Percentiles rank a stretch among this genome's conserved stretches.
These are phyloP conservation scores for Chaenocephalus aceratus DNA, from an alignment of 2,113 vertebrate species.

Conservation along the genomic window DNA sequence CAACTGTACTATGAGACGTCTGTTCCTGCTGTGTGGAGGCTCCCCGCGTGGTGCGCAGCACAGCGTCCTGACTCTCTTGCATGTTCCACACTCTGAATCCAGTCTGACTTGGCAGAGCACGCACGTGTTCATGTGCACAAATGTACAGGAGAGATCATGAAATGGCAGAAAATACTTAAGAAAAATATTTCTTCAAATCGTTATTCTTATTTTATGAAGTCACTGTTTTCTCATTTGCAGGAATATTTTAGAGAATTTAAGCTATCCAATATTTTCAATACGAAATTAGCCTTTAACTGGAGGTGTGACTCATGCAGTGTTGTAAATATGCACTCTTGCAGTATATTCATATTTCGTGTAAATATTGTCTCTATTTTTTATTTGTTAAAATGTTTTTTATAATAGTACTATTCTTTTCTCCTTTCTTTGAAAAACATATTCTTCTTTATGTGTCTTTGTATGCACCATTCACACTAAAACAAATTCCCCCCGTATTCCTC, in stretches of 20 bases:
- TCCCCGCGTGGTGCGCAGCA: constrained; percentile 53
- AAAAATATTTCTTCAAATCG: neutral
- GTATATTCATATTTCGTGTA: no score
- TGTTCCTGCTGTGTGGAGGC: neutral
- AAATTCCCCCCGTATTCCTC: no score
- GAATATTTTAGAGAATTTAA: neutral
- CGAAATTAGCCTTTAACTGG: neutral
- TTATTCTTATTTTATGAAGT: neutral
- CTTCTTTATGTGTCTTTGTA: no score
- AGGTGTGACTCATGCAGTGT: neutral
- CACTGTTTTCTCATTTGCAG: neutral
- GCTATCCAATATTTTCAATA: neutral
- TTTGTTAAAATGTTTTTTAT: no score
- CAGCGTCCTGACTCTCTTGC: constrained; percentile 71
- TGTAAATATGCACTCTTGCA: no score
- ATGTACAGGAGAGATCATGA: neutral
- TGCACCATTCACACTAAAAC: no score
- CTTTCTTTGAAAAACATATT: no score
- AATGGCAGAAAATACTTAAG: neutral
- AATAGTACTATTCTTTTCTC: no score
- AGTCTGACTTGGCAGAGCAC: constrained; percentile 80
- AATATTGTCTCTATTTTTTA: no score
- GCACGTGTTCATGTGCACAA: constrained; percentile 71
- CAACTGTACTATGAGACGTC: neutral
- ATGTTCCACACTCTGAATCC: constrained; percentile 79